phyloP scores from a whole-genome alignment of 92 coral and sea anemone genomes.

The Paragorgia papillata region DNA sequence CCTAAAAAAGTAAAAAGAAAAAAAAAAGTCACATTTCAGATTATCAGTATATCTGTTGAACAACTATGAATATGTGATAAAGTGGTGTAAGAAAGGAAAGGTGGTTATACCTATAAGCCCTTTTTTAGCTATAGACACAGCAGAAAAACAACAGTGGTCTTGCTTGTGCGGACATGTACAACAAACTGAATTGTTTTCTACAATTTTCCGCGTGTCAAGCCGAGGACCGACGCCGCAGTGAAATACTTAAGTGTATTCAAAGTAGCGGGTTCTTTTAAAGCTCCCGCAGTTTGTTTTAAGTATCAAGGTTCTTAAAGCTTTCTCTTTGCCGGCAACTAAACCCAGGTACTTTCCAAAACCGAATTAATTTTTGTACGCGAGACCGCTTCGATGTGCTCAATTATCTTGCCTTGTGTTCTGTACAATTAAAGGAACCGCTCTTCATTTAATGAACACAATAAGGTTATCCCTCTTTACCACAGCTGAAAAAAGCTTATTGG shows the following conservation, averaged over 20 bases:
- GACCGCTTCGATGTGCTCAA: conserved; percentile 16
- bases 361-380: conserved; percentile 7
- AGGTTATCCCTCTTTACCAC: conserved; percentile 29
- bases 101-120: no score
- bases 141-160: no score
- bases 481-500: conserved; percentile 31
- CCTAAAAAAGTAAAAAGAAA: neutral
- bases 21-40: no score
- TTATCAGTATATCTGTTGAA: no score
- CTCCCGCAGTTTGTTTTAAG: conserved; percentile 29
- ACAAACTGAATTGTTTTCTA: neutral
- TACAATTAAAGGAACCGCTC: conserved; percentile 20
- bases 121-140: no score
- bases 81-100: no score
- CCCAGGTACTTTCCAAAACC: neutral
- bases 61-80: no score
- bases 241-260: neutral
- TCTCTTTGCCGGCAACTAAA: neutral
- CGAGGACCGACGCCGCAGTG: neutral
- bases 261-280: conserved; percentile 12
- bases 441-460: conserved; percentile 24
- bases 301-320: conserved; percentile 8
- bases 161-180: no score
- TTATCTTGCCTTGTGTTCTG: conserved; percentile 14
- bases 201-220: neutral